A percentile compares a stretch with the other conserved stretches of the same genome.
Conservation (phyloP, 2,888 invertebrate species). For the Caenorhabditis sinica region DNA sequence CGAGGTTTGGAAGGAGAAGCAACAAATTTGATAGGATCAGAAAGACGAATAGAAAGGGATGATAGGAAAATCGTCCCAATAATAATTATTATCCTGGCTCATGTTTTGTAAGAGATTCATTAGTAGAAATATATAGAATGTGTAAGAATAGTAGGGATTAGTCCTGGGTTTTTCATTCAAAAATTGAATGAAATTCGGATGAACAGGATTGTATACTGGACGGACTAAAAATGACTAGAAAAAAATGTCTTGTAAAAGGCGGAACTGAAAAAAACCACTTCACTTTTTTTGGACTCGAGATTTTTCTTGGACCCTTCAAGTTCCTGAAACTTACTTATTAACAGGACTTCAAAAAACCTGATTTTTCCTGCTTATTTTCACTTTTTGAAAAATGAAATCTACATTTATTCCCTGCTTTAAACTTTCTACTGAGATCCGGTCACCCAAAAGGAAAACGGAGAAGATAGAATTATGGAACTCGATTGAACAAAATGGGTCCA, state of each 20-base stretch:
- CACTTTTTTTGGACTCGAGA: neutral
- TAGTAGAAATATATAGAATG: neutral
- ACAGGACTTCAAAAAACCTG: neutral
- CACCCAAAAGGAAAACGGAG: slow-evolving; percentile 29
- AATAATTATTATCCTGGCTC: slow-evolving; percentile 35
- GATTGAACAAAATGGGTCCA: neutral
- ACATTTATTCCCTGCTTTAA: neutral
- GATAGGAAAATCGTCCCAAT: slow-evolving; percentile 28
- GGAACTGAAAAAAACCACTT: neutral
- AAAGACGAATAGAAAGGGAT: neutral
- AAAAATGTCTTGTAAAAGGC: neutral
- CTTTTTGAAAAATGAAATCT: neutral
- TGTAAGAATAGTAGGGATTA: neutral
- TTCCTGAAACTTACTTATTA: neutral
- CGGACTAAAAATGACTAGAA: neutral
- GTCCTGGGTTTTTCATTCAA: neutral
- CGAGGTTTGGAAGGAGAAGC: slow-evolving; percentile 7
- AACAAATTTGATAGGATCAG: slow-evolving; percentile 48
- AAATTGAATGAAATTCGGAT: neutral
- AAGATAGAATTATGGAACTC: slow-evolving; percentile 33
- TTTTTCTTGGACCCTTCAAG: neutral
- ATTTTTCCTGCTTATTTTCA: neutral
- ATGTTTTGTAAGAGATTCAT: slow-evolving; percentile 19
- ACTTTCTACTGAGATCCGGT: slow-evolving; percentile 1
- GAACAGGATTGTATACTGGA: neutral